These are phyloP conservation scores for Antidorcas marsupialis DNA, from an alignment of 2,113 vertebrate genomes.

Conservation along the genomic window DNA sequence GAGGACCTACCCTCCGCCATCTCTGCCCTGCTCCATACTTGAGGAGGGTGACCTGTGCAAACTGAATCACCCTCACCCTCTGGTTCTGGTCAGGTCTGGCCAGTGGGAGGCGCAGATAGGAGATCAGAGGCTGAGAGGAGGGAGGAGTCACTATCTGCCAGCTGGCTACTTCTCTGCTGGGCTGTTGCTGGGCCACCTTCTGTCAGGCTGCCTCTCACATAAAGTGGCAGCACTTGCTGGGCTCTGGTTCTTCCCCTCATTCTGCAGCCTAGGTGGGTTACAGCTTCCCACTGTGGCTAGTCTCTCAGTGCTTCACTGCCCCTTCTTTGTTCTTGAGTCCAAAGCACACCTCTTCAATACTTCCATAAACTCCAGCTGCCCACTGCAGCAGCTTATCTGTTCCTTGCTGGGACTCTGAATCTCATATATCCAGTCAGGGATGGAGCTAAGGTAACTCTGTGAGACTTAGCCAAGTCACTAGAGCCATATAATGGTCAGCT, in stretches of 20 bases:
- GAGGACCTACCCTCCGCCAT: not conserved
- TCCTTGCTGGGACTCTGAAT: not conserved
- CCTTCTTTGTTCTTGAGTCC: not conserved
- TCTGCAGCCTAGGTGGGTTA: not conserved
- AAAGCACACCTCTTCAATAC: not conserved
- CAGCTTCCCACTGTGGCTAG: not conserved
- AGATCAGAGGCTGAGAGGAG: not conserved
- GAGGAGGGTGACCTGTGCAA: not conserved
- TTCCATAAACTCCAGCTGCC: not conserved
- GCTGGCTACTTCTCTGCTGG: not conserved
- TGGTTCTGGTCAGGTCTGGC: not conserved
- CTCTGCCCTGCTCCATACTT: not conserved
- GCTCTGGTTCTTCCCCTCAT: not conserved
- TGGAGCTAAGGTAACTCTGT: constrained; percentile 55
- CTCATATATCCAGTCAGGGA: constrained; percentile 18
- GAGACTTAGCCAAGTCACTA: not conserved
- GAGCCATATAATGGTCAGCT: not conserved
- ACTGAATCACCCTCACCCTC: not conserved
- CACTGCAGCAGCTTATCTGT: not conserved
- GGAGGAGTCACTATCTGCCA: not conserved
- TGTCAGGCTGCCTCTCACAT: not conserved
- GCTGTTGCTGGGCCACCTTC: not conserved
- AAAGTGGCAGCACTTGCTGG: not conserved
- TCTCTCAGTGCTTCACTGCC: not conserved
- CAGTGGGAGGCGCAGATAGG: not conserved